Evolutionary conservation across 2,113 vertebrate genomes (phyloP), one percentile per base, ranked within the genome.

Genomic region (Emberiza fucata): DNA sequence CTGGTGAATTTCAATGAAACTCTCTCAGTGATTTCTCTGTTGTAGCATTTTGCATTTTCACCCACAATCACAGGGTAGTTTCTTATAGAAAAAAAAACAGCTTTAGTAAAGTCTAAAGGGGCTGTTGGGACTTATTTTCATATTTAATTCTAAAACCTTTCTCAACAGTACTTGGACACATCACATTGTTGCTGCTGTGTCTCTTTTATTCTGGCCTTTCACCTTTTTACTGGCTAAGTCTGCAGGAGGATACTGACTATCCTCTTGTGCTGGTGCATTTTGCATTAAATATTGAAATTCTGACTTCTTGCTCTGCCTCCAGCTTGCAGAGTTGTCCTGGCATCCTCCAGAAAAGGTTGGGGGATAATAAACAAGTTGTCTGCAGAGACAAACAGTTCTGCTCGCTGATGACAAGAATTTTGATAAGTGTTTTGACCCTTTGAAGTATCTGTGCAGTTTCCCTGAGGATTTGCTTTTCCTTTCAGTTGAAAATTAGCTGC

Each of bases 1-100:
- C 33, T 35, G 53, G 6, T 54, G 66, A 68, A 63, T 39, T 61
- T 63, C 57, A 53, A 0, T 23, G 19, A 25, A 19, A 14, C 9
- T 31, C 48, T 70, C 4, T 4, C 19, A 42, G 8, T 24, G 23
- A 21, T 53, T 92, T 66, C 31, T 76, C 14, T 65, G 3, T 78
- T 0, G 0, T 1, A 33, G 21, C 0, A 0, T 50, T 66, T 75
- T 82, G 17, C 5, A 6, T 70, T 87, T 81, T 64, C 59, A 64
- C 60, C 35, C 20, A 37, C 12, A 12, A 8, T 47, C 5, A 1
- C 7, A 12, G 15, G 14, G 14, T 27, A 47, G 9, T 63, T 61
- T 88, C 65, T 53, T 51, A 33, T 5, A 14, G 35, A 57, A 71
- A 56, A 61, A 61, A 37, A 10, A 15, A 12, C 45, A 61, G 28